Conservation (phyloP, 1,140 invertebrate genomes). For the Heliconius congener region DNA sequence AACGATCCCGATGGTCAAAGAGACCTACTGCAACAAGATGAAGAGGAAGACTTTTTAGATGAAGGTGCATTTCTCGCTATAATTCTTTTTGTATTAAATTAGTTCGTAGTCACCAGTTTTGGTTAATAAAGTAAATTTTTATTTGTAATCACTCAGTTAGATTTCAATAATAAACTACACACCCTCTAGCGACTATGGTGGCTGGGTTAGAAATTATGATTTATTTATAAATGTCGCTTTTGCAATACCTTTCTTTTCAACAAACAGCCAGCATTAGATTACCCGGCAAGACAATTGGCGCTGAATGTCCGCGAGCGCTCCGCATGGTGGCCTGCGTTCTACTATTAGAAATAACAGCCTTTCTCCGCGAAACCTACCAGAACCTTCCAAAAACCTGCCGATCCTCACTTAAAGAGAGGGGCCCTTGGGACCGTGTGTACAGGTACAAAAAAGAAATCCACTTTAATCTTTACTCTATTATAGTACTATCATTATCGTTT, state of each 20-base stretch:
- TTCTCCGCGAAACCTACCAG: conserved; percentile 97
- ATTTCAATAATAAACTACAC: no score
- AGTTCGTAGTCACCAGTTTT: no score
- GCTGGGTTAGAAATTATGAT: no score
- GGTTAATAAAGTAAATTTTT: no score
- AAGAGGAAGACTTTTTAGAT: conserved; percentile 99
- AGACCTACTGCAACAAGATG: conserved; percentile 93
- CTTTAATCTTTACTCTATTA: conserved; percentile 39
- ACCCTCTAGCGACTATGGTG: no score
- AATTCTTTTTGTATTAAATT: no score
- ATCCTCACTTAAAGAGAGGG: conserved; percentile 86
- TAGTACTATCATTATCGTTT: conserved; percentile 44
- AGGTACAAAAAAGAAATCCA: conserved; percentile 67
- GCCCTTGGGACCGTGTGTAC: conserved; percentile 90
- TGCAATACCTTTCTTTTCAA: background rate
- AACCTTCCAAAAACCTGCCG: conserved; percentile 88
- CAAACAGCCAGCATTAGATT: conserved; percentile 90
- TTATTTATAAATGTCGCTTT: no score
- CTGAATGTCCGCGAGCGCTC: conserved; percentile 93
- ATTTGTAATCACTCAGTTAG: no score
- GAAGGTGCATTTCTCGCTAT: conserved; percentile 85
- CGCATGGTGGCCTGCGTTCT: conserved; percentile 96
- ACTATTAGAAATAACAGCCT: conserved; percentile 97
- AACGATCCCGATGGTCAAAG: conserved; percentile 91
- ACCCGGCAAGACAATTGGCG: conserved; percentile 86